phyloP scores from a whole-genome alignment of 2,113 vertebrate species.

The Hipposideros armiger region DNA sequence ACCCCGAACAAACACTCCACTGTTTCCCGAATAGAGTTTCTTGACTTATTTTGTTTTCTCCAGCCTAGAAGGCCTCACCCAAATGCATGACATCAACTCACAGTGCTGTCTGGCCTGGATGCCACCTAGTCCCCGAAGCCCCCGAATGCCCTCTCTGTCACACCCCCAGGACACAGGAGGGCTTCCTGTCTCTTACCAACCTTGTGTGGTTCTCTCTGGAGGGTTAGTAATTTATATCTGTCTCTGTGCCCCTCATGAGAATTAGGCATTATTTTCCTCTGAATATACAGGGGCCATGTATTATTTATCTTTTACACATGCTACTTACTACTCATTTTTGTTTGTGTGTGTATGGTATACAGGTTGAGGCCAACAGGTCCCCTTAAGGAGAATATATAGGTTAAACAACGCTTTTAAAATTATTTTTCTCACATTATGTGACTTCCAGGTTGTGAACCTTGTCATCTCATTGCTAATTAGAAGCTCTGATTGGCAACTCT shows the following conservation, averaged over 20 bases:
- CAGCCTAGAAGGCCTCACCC: not conserved
- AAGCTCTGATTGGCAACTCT: slow-evolving; percentile 33
- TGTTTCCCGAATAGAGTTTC: not conserved
- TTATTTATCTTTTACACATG: not conserved
- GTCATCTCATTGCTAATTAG: not conserved
- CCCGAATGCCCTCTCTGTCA: not conserved
- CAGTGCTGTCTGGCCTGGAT: too few relatives aligned
- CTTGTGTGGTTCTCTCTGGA: not conserved
- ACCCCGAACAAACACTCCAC: accelerated
- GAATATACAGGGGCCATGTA: too few relatives aligned
- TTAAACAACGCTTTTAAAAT: not conserved
- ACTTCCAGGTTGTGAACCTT: not conserved
- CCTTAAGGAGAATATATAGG: not conserved
- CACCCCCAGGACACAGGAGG: not conserved
- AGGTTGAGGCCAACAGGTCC: not conserved
- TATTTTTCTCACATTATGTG: not conserved
- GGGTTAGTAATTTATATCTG: not conserved
- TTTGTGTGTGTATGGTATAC: not conserved
- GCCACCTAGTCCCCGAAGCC: not conserved
- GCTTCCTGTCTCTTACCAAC: not conserved
- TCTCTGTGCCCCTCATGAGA: not conserved
- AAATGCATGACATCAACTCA: accelerated
- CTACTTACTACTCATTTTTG: not conserved
- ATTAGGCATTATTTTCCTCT: not conserved
- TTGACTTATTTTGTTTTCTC: not conserved